Conservation (phyloP, 2,888 invertebrate genomes). For the Amphipyra berbera region DNA sequence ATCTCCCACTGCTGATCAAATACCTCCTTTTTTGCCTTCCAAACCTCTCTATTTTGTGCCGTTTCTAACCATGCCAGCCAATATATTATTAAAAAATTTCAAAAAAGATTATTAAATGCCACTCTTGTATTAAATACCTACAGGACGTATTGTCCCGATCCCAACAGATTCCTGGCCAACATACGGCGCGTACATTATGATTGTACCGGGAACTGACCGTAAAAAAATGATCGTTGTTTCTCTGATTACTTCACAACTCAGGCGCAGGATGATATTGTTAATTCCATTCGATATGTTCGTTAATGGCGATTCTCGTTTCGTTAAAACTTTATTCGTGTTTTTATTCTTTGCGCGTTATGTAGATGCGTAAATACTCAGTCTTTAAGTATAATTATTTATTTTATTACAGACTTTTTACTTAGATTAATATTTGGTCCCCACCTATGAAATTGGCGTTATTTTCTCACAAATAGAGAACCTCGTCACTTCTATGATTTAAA, state of each 20-base stretch:
- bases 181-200: conserved; percentile 74
- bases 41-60: too few species aligned
- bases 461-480: too few species aligned
- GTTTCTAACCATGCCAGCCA: too few species aligned
- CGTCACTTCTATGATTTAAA: too few species aligned
- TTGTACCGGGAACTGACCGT: conserved; percentile 72
- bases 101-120: too few species aligned
- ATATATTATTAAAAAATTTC: too few species aligned
- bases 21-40: too few species aligned
- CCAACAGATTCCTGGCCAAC: conserved; percentile 52
- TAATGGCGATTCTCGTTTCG: conserved; percentile 58
- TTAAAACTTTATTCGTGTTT: conserved; percentile 23
- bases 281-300: conserved; percentile 73
- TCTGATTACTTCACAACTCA: conserved; percentile 80
- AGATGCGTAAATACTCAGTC: background rate
- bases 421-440: too few species aligned
- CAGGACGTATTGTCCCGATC: conserved; percentile 17
- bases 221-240: conserved; percentile 73
- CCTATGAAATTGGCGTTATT: too few species aligned
- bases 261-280: conserved; percentile 74
- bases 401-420: too few species aligned
- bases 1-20: too few species aligned
- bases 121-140: background rate
- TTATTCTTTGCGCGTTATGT: conserved; percentile 7
- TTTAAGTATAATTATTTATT: too few species aligned